Percentiles rank a stretch among this genome's conserved stretches.
phyloP scores from a whole-genome alignment of 2,113 vertebrate species.

The Odocoileus hemionus region DNA sequence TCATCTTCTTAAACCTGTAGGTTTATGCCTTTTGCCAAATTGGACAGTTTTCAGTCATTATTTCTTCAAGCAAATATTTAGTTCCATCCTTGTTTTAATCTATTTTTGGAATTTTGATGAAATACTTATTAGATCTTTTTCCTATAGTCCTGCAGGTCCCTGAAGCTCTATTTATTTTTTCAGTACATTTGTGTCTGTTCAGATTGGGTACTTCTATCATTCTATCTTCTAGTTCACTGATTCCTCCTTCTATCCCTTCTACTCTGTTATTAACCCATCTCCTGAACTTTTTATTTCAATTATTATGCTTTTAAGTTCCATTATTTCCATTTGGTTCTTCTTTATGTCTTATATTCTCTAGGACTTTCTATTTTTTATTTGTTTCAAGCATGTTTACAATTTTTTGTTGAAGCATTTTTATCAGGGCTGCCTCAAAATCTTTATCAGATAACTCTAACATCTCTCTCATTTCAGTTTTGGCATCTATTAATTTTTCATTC shows the following conservation, averaged over 20 bases:
- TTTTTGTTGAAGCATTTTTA: not conserved
- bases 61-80: not conserved
- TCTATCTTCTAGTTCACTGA: not conserved
- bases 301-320: not conserved
- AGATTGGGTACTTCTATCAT: not conserved
- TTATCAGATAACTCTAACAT: not conserved
- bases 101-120: not conserved
- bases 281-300: not conserved
- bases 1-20: not conserved
- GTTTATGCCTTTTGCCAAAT: not conserved
- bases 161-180: not conserved
- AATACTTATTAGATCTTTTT: not conserved
- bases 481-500: not conserved
- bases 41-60: not conserved
- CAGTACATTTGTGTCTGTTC: not conserved
- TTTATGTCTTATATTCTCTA: not conserved
- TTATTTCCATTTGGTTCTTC: not conserved
- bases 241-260: not conserved
- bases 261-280: not conserved
- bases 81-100: not conserved
- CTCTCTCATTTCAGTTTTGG: not conserved
- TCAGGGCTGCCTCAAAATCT: not conserved
- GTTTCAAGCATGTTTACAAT: not conserved
- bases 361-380: not conserved
- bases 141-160: not conserved